Evolutionary conservation across 2,888 invertebrate species (phyloP).

Genomic region (Dioctria linearis): DNA sequence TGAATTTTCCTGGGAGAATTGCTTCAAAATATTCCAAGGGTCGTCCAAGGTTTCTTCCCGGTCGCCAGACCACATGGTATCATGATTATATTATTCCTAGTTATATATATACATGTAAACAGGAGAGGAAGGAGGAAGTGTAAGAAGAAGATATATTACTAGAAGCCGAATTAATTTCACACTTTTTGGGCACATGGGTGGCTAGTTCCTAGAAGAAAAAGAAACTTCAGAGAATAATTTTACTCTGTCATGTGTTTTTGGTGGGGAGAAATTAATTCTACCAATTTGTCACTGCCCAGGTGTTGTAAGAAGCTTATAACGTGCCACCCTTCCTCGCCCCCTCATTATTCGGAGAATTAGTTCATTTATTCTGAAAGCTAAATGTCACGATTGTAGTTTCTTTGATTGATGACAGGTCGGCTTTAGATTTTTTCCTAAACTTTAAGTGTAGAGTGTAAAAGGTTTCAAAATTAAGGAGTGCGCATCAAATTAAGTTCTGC

Average conservation of each 20-base stretch:
- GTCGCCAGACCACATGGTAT: not conserved
- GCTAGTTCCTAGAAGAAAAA: not conserved
- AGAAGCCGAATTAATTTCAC: constrained; percentile 55
- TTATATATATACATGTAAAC: too few species aligned
- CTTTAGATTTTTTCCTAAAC: not conserved
- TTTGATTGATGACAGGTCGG: constrained; percentile 10
- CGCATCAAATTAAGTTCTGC: not conserved
- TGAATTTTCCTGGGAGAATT: constrained; percentile 54
- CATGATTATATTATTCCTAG: not conserved
- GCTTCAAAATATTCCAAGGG: not conserved
- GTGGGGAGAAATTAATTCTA: not conserved
- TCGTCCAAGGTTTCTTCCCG: not conserved
- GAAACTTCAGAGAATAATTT: not conserved
- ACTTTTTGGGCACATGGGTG: constrained; percentile 36
- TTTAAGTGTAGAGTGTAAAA: not conserved
- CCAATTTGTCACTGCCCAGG: constrained; percentile 13
- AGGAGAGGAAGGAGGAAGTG: too few species aligned
- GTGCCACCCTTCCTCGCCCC: not conserved
- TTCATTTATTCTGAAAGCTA: constrained; percentile 6
- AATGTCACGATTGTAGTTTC: not conserved
- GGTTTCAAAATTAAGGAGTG: not conserved
- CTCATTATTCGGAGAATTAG: not conserved
- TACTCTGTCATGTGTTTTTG: not conserved
- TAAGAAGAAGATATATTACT: not conserved
- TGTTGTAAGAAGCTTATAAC: not conserved